A percentile compares a stretch with the other conserved stretches of the same genome.
Conservation (phyloP, 2,888 invertebrate species). For the Horisme vitalbata region DNA sequence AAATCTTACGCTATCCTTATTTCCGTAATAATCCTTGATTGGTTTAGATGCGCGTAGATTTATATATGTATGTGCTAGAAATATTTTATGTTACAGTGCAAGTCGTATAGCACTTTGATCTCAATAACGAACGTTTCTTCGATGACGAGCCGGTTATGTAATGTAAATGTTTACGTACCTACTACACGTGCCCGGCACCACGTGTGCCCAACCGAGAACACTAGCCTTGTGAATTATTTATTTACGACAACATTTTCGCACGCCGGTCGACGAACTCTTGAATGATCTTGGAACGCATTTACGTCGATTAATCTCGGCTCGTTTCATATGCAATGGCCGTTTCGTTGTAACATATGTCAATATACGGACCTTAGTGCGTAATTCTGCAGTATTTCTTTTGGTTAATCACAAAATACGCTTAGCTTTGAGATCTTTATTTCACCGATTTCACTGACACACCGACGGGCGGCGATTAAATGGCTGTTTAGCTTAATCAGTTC, state of each 20-base stretch:
- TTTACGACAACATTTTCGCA: slow-evolving; percentile 83
- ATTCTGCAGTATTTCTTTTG: background rate
- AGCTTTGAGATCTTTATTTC: too few species aligned
- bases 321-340: slow-evolving; percentile 38
- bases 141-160: slow-evolving; percentile 81
- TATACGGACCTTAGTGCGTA: background rate
- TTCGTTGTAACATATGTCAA: slow-evolving; percentile 12
- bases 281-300: slow-evolving; percentile 79
- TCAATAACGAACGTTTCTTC: slow-evolving; percentile 69
- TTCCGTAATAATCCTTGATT: too few species aligned
- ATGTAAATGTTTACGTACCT: slow-evolving; percentile 82
- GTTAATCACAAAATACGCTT: too few species aligned
- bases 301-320: slow-evolving; percentile 73
- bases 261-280: slow-evolving; percentile 79
- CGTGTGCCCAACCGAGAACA: slow-evolving; percentile 79
- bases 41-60: background rate
- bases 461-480: too few species aligned
- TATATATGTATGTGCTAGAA: too few species aligned
- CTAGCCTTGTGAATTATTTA: slow-evolving; percentile 84
- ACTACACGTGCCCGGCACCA: slow-evolving; percentile 73
- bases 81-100: slow-evolving; percentile 44
- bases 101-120: slow-evolving; percentile 66
- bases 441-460: too few species aligned
- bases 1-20: too few species aligned
- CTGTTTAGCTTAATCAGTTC: too few species aligned